Conservation (phyloP, 2,797 vertebrate genomes). For the Falco columbarius region DNA sequence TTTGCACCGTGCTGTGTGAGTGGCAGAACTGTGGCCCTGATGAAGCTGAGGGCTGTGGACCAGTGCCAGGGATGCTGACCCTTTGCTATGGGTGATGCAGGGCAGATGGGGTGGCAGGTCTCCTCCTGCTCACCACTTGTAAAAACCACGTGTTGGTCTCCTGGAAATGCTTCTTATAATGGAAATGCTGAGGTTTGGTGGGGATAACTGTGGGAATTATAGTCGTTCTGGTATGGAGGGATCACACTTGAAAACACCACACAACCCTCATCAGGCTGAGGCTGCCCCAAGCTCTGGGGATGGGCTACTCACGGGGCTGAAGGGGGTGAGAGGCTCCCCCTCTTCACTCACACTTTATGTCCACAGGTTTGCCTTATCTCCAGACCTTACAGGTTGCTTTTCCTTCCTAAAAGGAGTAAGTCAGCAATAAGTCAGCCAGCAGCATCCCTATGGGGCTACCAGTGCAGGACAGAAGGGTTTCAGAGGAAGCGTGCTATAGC, state of each 20-base stretch:
- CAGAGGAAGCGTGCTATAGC: accelerated
- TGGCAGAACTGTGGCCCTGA: neutral
- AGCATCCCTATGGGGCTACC: neutral
- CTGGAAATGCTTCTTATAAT: neutral
- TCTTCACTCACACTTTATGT: accelerated
- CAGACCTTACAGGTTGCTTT: neutral
- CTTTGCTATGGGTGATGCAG: neutral
- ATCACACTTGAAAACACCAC: neutral
- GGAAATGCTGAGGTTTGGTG: neutral
- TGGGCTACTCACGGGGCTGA: accelerated
- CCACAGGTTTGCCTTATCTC: neutral
- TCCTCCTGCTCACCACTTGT: neutral
- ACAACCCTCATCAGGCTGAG: neutral
- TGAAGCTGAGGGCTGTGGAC: neutral
- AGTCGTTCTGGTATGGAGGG: accelerated
- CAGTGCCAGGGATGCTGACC: neutral
- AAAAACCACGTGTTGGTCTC: neutral
- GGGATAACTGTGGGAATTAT: neutral
- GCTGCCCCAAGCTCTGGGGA: neutral
- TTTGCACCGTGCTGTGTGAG: accelerated
- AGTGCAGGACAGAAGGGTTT: neutral
- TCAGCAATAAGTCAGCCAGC: neutral
- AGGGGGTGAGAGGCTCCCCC: neutral
- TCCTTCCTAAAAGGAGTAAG: neutral
- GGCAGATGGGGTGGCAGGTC: accelerated